Conservation (phyloP, 2,113 vertebrate species). For the Ctenomys sociabilis region DNA sequence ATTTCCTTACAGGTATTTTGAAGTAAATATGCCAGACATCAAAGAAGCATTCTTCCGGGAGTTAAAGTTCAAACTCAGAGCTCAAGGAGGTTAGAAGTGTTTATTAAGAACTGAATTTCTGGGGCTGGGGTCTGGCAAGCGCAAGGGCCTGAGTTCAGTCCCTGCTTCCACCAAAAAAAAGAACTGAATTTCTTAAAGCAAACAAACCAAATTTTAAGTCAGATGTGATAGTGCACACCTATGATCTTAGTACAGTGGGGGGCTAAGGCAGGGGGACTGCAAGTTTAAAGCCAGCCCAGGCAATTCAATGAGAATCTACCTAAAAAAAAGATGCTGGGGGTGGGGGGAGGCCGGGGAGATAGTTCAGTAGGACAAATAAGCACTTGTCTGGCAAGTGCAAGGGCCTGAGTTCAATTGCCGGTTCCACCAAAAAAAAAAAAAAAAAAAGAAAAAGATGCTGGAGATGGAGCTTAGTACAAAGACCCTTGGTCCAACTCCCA, state of each 20-base stretch:
- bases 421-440: too few relatives aligned
- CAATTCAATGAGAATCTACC: neutral
- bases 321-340: too few relatives aligned
- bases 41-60: slow-evolving; percentile 22
- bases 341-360: too few relatives aligned
- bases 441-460: neutral
- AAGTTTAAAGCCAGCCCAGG: neutral
- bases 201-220: neutral
- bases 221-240: neutral
- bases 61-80: slow-evolving; percentile 40
- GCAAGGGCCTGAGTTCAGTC: too few relatives aligned
- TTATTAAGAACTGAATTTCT: slow-evolving; percentile 7
- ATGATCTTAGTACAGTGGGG: neutral
- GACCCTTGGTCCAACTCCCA: neutral
- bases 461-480: neutral
- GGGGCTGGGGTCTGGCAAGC: too few relatives aligned
- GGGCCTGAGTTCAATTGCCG: too few relatives aligned
- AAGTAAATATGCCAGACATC: slow-evolving; percentile 20
- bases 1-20: slow-evolving; percentile 21
- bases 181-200: neutral
- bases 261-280: neutral
- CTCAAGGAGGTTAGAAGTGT: slow-evolving; percentile 13
- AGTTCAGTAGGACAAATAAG: too few relatives aligned
- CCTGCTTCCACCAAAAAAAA: too few relatives aligned
- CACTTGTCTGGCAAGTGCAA: too few relatives aligned